Evolutionary conservation across 2,888 invertebrate species (phyloP).

Genomic region (Luperina nickerlii): DNA sequence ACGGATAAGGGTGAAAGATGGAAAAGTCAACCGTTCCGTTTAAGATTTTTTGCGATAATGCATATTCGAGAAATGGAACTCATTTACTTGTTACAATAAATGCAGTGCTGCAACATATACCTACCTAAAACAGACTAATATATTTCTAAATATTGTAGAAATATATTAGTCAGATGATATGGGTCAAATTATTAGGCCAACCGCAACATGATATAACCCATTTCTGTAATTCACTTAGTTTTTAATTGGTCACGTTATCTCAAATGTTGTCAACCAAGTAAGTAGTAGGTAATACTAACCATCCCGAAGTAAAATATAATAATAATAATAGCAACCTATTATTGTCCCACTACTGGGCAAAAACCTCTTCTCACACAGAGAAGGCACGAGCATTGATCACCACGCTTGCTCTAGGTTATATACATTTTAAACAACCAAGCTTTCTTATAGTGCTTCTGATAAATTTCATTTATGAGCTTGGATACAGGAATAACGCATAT

Average conservation of each 20-base stretch:
- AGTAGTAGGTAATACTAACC: background rate
- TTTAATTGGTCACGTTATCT: background rate
- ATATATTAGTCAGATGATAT: background rate
- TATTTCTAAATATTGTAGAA: background rate
- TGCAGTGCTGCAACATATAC: too few relatives aligned
- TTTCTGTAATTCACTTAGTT: background rate
- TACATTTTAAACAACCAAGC: background rate
- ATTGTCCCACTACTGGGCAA: background rate
- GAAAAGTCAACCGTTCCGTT: background rate
- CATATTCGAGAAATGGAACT: background rate
- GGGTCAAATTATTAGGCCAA: background rate
- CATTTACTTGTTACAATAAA: background rate
- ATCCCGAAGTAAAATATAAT: background rate
- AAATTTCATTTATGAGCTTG: background rate
- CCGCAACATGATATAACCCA: background rate
- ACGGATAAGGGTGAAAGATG: background rate
- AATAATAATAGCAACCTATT: background rate
- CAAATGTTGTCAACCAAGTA: constrained; percentile 1
- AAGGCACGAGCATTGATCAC: background rate
- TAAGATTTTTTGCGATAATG: background rate
- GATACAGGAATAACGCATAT: too few relatives aligned
- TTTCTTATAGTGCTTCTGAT: background rate
- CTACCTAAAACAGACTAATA: too few relatives aligned
- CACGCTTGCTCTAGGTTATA: background rate
- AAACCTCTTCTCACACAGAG: background rate